Evolutionary conservation across 2,113 vertebrate genomes (phyloP).

Genomic region (Miniopterus natalensis): DNA sequence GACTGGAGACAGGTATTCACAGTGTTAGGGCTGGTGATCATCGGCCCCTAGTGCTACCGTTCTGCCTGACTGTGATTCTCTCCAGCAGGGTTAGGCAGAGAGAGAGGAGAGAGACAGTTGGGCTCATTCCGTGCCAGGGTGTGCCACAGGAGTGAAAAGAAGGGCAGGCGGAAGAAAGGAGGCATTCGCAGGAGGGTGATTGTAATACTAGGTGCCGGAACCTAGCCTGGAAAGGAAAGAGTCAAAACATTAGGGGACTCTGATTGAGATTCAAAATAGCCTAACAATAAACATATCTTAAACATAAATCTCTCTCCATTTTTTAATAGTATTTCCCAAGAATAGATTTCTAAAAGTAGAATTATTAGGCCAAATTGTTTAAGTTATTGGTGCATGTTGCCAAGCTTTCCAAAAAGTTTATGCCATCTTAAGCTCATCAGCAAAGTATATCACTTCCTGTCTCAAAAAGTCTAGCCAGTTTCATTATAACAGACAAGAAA

Average conservation of each 20-base stretch:
- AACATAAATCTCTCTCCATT: background rate
- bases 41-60: fast-evolving
- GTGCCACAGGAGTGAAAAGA: background rate
- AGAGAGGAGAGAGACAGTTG: background rate
- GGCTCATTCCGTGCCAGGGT: background rate
- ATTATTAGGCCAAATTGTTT: background rate
- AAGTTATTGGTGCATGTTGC: background rate
- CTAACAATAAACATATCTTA: background rate
- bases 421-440: background rate
- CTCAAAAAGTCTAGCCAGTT: background rate
- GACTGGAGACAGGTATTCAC: background rate
- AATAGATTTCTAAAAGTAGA: background rate
- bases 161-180: background rate
- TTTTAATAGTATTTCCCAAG: background rate
- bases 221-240: background rate
- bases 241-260: background rate
- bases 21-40: background rate
- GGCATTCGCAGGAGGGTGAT: background rate
- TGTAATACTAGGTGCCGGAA: background rate
- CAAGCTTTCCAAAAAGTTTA: background rate
- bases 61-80: background rate
- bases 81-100: background rate
- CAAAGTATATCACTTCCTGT: background rate
- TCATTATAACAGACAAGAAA: background rate
- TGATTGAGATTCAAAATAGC: background rate